A percentile compares a stretch with the other conserved stretches of the same genome.
Evolutionary conservation across 2,888 invertebrate genomes (phyloP).

Genomic region (Caenorhabditis becei): DNA sequence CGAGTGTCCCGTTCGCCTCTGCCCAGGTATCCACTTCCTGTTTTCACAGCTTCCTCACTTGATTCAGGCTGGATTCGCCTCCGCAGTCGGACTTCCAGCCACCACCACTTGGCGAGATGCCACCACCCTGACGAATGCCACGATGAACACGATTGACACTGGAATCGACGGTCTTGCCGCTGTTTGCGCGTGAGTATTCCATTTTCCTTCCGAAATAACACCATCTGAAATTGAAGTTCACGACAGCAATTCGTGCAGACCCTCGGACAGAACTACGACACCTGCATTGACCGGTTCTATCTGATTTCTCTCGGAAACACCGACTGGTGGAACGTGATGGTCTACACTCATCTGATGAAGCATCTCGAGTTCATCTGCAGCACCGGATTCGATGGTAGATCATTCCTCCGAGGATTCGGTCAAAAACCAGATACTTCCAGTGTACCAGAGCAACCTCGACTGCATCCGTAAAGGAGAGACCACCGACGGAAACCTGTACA

Average conservation of each 20-base stretch:
- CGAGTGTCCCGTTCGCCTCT: slow-evolving; percentile 48
- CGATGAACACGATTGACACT: slow-evolving; percentile 48
- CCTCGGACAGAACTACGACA: slow-evolving; percentile 60
- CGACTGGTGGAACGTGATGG: slow-evolving; percentile 61
- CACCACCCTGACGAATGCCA: slow-evolving; percentile 48
- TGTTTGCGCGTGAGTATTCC: slow-evolving; percentile 54
- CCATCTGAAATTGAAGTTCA: slow-evolving; percentile 54
- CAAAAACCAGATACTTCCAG: slow-evolving; percentile 21
- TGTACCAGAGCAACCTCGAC: slow-evolving; percentile 58
- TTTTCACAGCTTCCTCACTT: too few relatives aligned
- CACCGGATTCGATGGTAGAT: slow-evolving; percentile 65
- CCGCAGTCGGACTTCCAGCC: slow-evolving; percentile 35
- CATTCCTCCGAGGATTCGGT: too few relatives aligned
- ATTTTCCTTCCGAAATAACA: background rate
- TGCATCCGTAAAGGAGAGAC: slow-evolving; percentile 64
- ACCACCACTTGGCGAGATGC: slow-evolving; percentile 59
- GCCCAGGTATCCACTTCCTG: slow-evolving; percentile 39
- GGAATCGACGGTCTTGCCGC: slow-evolving; percentile 58
- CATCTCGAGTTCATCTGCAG: slow-evolving; percentile 71
- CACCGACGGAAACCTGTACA: slow-evolving; percentile 57
- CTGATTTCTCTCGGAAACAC: slow-evolving; percentile 61
- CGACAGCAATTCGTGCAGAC: slow-evolving; percentile 65
- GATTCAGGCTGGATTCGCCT: slow-evolving; percentile 53
- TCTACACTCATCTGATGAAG: slow-evolving; percentile 68
- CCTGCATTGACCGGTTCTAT: slow-evolving; percentile 66